Conservation (phyloP, 2,113 vertebrate genomes). For the Odocoileus hemionus region DNA sequence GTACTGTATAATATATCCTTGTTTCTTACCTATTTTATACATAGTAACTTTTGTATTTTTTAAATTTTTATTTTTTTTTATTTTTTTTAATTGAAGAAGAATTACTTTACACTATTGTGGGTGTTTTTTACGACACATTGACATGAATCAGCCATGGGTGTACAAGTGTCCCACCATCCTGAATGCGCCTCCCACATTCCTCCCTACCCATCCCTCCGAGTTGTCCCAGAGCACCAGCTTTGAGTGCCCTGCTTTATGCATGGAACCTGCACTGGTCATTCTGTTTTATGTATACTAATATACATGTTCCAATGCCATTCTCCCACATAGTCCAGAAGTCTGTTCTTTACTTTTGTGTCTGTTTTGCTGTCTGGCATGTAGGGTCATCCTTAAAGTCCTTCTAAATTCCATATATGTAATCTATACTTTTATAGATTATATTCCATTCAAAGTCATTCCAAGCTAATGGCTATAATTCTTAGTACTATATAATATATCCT, state of each 20-base stretch:
- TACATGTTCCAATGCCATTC: neutral
- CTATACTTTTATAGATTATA: neutral
- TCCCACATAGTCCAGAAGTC: neutral
- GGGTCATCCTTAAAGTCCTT: neutral
- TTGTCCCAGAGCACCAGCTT: neutral
- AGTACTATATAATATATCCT: neutral
- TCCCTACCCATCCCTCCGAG: neutral
- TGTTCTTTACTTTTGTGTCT: neutral
- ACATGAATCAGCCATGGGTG: neutral
- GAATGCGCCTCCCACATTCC: fast-evolving
- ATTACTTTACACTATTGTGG: neutral
- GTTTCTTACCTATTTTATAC: neutral
- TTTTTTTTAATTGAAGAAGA: neutral
- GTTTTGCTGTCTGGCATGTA: neutral
- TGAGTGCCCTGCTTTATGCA: neutral
- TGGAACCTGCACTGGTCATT: neutral
- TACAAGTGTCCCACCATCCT: neutral
- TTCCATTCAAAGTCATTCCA: neutral
- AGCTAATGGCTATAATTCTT: neutral
- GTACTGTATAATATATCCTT: neutral
- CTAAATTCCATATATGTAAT: neutral
- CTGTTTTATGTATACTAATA: neutral
- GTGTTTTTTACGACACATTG: neutral
- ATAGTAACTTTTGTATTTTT: neutral
- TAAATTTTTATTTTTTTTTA: neutral